Conservation (phyloP, 2,797 vertebrate species). For the Caiman crocodilus region DNA sequence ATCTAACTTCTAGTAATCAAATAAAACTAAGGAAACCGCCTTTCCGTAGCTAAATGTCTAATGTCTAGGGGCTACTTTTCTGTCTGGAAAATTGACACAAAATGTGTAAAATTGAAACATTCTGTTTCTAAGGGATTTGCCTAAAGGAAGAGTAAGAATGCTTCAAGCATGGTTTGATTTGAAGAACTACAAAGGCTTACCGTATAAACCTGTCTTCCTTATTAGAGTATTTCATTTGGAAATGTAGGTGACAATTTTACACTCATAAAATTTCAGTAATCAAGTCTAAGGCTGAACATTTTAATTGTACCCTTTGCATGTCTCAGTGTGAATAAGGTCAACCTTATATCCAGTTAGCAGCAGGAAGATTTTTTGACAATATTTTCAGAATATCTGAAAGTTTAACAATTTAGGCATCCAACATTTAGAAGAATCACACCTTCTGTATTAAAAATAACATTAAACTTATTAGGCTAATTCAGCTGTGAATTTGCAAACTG, state of each 20-base stretch:
- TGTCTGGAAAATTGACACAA: slow-evolving; percentile 83
- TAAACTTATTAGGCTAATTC: background rate
- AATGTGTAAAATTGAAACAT: slow-evolving; percentile 86
- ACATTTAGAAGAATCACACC: slow-evolving; percentile 5
- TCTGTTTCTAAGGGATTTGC: slow-evolving; percentile 83
- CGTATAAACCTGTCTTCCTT: slow-evolving; percentile 90
- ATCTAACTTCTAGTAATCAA: slow-evolving; percentile 82
- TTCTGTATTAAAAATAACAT: background rate
- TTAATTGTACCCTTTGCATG: slow-evolving; percentile 72
- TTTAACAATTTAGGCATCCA: background rate
- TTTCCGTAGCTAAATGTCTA: slow-evolving; percentile 79
- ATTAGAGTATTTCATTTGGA: slow-evolving; percentile 88
- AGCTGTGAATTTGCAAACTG: background rate
- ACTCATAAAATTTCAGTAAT: slow-evolving; percentile 80
- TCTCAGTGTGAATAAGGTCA: slow-evolving; percentile 41
- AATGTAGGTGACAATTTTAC: slow-evolving; percentile 93
- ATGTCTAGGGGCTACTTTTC: slow-evolving; percentile 81
- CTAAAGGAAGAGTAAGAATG: slow-evolving; percentile 80
- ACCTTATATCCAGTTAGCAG: slow-evolving; percentile 26
- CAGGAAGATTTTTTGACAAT: slow-evolving; percentile 32
- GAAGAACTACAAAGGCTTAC: slow-evolving; percentile 85
- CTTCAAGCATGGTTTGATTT: slow-evolving; percentile 80
- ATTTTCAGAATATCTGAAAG: background rate
- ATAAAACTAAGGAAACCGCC: slow-evolving; percentile 85
- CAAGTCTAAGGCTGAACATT: slow-evolving; percentile 68